These are phyloP conservation scores for Eudasyphora cyanicolor DNA, from an alignment of 2,888 invertebrate genomes.

Conservation along the genomic window DNA sequence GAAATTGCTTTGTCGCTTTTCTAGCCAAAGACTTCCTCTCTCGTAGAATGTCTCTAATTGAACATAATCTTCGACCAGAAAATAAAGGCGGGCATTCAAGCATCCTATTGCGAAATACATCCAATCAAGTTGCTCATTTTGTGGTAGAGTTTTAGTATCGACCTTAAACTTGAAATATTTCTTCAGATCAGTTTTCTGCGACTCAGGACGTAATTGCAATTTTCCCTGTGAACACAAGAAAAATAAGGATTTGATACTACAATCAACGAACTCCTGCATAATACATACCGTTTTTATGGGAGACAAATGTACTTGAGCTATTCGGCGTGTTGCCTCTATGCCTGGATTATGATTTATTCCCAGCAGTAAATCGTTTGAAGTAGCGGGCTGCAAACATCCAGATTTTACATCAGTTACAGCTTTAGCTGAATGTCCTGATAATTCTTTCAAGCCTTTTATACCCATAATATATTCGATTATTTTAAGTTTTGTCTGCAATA, in stretches of 20 bases:
- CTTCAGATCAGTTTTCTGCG: slow-evolving; percentile 61
- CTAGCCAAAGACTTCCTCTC: slow-evolving; percentile 68
- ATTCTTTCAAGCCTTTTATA: slow-evolving; percentile 52
- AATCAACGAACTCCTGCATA: background rate
- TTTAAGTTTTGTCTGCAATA: slow-evolving; percentile 66
- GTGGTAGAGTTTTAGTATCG: slow-evolving; percentile 51
- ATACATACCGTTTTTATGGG: slow-evolving; percentile 68
- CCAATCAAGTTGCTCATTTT: slow-evolving; percentile 71
- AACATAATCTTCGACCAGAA: slow-evolving; percentile 71
- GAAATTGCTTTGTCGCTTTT: slow-evolving; percentile 55
- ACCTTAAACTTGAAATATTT: slow-evolving; percentile 65
- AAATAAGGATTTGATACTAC: background rate
- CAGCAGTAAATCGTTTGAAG: slow-evolving; percentile 35
- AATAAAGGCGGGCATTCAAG: slow-evolving; percentile 74
- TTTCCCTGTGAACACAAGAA: slow-evolving; percentile 53
- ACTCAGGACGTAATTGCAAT: slow-evolving; percentile 52
- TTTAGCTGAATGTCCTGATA: slow-evolving; percentile 40
- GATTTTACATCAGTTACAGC: slow-evolving; percentile 29
- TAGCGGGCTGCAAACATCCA: too few relatives aligned
- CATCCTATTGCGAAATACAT: slow-evolving; percentile 73
- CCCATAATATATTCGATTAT: slow-evolving; percentile 67
- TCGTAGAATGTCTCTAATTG: slow-evolving; percentile 73
- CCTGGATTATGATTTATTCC: slow-evolving; percentile 45
- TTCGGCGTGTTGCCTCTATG: slow-evolving; percentile 73
- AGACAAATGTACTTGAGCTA: slow-evolving; percentile 66